Conservation (phyloP, 2,888 invertebrate species). For the Nasonovia ribisnigri region DNA sequence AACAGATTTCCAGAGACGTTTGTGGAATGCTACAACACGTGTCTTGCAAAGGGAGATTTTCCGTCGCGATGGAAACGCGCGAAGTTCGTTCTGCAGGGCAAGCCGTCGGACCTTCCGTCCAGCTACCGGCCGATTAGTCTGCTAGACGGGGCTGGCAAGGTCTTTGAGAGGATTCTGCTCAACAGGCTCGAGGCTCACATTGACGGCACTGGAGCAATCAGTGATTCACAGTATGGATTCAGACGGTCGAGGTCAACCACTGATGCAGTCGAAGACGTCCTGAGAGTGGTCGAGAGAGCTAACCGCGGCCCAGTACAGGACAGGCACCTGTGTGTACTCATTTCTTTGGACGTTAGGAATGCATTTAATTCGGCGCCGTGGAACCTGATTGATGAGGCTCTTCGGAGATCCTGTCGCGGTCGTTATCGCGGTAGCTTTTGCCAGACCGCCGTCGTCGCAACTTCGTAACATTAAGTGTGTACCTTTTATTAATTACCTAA, state of each 20-base stretch:
- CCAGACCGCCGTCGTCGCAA: too few relatives aligned
- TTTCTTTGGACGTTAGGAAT: neutral
- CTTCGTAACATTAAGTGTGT: too few relatives aligned
- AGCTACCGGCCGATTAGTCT: neutral
- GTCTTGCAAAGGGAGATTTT: neutral
- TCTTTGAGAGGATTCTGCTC: neutral
- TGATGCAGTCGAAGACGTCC: neutral
- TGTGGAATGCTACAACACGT: neutral
- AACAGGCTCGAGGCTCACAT: neutral
- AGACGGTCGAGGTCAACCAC: neutral
- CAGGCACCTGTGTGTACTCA: neutral
- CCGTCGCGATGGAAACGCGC: neutral
- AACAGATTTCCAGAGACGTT: neutral
- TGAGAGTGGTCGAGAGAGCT: neutral
- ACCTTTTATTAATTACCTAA: too few relatives aligned
- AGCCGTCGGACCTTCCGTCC: neutral
- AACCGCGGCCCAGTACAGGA: neutral
- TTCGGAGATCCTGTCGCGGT: too few relatives aligned
- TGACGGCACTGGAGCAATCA: neutral
- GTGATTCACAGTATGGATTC: neutral
- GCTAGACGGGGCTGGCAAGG: neutral
- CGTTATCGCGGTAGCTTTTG: too few relatives aligned
- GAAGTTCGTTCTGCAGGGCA: neutral
- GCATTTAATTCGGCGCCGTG: neutral
- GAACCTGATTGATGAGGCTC: neutral